Percentiles rank a stretch among this genome's conserved stretches.
Evolutionary conservation across 1,140 invertebrate species (phyloP).

Genomic region (Andrena cerasifolii): DNA sequence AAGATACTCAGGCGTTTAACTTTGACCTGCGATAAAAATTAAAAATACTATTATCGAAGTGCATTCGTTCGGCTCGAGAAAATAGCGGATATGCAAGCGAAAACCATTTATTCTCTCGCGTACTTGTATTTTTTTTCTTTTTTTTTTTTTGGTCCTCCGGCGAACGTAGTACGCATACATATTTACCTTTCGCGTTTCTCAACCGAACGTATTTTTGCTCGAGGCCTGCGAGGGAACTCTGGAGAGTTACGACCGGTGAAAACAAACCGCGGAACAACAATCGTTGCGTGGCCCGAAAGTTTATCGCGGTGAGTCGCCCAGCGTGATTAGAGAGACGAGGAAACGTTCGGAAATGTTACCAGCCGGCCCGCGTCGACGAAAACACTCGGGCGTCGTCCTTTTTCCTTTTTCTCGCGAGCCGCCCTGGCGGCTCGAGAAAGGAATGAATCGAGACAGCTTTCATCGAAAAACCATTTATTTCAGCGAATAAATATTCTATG

Average conservation of each 20-base stretch:
- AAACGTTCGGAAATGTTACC: no score
- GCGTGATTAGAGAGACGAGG: background rate
- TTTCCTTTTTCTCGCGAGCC: no score
- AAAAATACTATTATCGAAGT: constrained; percentile 29
- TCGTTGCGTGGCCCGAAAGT: constrained; percentile 62
- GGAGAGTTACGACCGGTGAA: constrained; percentile 6
- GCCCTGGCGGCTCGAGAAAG: background rate
- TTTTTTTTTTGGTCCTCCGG: no score
- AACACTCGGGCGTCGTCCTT: no score
- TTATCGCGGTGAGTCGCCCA: constrained; percentile 43
- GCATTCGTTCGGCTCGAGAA: background rate
- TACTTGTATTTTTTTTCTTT: no score
- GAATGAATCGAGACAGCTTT: constrained; percentile 60
- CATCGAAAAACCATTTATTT: constrained; percentile 79
- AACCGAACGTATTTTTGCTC: no score
- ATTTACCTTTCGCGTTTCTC: no score
- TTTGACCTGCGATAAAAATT: constrained; percentile 41
- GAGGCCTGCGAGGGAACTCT: background rate
- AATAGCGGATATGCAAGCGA: background rate
- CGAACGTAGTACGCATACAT: no score
- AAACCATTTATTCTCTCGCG: no score
- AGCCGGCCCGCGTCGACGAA: no score
- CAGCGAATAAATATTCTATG: constrained; percentile 81
- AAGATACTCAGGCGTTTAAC: constrained; percentile 33
- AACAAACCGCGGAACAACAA: constrained; percentile 43